Evolutionary conservation across 2,888 invertebrate species (phyloP).

Genomic region (Acanthoscelides obtectus): DNA sequence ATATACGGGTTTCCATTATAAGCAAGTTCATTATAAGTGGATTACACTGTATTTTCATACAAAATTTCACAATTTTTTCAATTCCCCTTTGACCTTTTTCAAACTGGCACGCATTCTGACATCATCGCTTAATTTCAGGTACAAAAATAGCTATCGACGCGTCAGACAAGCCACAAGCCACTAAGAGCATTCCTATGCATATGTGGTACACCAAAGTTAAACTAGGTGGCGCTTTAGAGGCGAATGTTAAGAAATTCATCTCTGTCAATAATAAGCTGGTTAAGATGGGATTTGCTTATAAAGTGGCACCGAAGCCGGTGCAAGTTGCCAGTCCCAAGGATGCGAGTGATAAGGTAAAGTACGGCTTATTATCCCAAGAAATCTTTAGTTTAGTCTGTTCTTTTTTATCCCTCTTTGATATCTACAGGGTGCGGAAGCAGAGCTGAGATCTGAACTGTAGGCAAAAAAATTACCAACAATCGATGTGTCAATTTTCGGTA

Average conservation of each 20-base stretch:
- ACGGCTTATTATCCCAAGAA: no score
- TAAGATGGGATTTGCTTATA: conserved; percentile 53
- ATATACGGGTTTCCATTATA: no score
- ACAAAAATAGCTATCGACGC: conserved; percentile 45
- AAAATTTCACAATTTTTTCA: no score
- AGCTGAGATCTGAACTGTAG: no score
- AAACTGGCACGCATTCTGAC: background rate
- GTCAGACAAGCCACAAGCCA: conserved; percentile 11
- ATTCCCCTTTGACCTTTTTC: no score
- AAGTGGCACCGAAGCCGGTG: background rate
- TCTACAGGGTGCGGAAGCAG: no score
- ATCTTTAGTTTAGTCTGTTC: no score
- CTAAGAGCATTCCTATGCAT: conserved; percentile 18
- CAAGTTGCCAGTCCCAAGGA: background rate
- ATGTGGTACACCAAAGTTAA: conserved; percentile 52
- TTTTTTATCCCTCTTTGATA: no score
- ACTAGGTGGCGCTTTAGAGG: conserved; percentile 62
- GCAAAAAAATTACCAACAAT: no score
- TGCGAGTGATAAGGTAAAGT: background rate
- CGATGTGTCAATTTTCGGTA: no score
- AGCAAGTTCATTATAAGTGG: no score
- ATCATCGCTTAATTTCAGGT: background rate
- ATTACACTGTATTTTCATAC: no score
- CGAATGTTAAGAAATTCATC: conserved; percentile 57
- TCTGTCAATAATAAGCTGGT: conserved; percentile 64